A percentile compares a stretch with the other conserved stretches of the same genome.
These are phyloP conservation scores for Synchiropus splendidus DNA, from an alignment of 2,113 vertebrate genomes.

Conservation along the genomic window DNA sequence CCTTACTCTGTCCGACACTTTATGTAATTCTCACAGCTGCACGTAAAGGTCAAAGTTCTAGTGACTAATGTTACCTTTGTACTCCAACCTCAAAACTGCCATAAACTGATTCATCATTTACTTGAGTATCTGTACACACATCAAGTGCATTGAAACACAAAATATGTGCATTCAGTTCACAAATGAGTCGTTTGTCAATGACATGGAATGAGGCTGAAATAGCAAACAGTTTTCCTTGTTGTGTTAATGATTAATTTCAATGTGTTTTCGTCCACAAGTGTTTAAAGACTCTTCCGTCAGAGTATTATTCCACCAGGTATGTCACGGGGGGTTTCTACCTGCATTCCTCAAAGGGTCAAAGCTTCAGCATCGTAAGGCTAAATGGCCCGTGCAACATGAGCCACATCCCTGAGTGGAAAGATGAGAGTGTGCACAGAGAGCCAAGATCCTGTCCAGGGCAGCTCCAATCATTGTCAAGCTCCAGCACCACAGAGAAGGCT, in stretches of 20 bases:
- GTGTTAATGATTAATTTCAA: conserved; percentile 8
- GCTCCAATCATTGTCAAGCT: conserved; percentile 9
- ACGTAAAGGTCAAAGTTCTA: conserved; percentile 22
- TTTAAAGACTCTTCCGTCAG: too few relatives aligned
- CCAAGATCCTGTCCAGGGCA: conserved; percentile 27
- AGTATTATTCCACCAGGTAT: too few relatives aligned
- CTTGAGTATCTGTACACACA: background rate
- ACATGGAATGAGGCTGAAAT: too few relatives aligned
- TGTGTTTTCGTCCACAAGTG: background rate
- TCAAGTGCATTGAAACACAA: background rate
- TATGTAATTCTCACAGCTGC: conserved; percentile 11
- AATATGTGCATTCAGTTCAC: background rate
- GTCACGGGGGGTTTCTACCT: conserved; percentile 10
- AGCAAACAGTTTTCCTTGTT: background rate
- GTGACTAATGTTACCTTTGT: conserved; percentile 7
- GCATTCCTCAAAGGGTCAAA: conserved; percentile 40
- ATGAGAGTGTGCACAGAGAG: conserved; percentile 9
- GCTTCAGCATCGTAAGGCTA: conserved; percentile 26
- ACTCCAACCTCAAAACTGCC: conserved; percentile 23
- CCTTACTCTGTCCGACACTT: too few relatives aligned
- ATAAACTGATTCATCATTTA: conserved; percentile 7
- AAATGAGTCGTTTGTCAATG: too few relatives aligned
- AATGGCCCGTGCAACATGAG: conserved; percentile 38
- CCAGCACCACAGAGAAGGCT: conserved; percentile 21
- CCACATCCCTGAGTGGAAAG: conserved; percentile 12